phyloP scores from a whole-genome alignment of 2,888 invertebrate species.

The Psylliodes chrysocephalus region DNA sequence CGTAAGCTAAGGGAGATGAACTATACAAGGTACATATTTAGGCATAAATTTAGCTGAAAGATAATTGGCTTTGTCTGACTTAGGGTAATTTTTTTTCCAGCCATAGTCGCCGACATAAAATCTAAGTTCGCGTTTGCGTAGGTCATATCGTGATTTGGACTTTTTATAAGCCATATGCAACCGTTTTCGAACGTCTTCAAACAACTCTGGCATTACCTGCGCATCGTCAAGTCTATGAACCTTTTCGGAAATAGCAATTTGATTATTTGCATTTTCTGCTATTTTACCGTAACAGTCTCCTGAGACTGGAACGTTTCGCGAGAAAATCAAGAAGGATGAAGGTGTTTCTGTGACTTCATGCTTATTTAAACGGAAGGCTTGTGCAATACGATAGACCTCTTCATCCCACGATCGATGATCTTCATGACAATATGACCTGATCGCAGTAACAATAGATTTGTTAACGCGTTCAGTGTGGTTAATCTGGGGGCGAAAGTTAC shows the following conservation, averaged over 20 bases:
- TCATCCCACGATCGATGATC: slow-evolving; percentile 36
- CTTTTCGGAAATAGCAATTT: slow-evolving; percentile 17
- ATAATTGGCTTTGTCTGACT: slow-evolving; percentile 36
- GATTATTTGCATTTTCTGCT: slow-evolving; percentile 28
- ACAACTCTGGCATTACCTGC: slow-evolving; percentile 30
- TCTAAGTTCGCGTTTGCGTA: slow-evolving; percentile 36
- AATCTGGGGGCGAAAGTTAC: slow-evolving; percentile 53
- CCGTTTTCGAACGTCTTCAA: slow-evolving; percentile 24
- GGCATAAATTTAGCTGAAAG: slow-evolving; percentile 42
- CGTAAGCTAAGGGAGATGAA: too few relatives aligned
- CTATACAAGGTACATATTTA: slow-evolving; percentile 43
- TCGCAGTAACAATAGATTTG: slow-evolving; percentile 50
- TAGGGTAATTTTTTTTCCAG: slow-evolving; percentile 32
- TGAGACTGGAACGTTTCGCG: slow-evolving; percentile 34
- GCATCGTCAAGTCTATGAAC: slow-evolving; percentile 26
- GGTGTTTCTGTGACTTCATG: slow-evolving; percentile 39
- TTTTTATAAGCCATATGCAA: slow-evolving; percentile 24
- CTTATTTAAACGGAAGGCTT: slow-evolving; percentile 38
- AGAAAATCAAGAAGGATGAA: slow-evolving; percentile 40
- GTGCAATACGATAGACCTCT: slow-evolving; percentile 29
- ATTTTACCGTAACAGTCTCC: slow-evolving; percentile 40
- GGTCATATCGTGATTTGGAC: slow-evolving; percentile 35
- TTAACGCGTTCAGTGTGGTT: slow-evolving; percentile 56
- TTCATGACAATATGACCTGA: slow-evolving; percentile 38
- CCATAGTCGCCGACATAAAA: slow-evolving; percentile 41